Evolutionary conservation across 2,113 vertebrate species (phyloP).

Genomic region (Camelus dromedarius): DNA sequence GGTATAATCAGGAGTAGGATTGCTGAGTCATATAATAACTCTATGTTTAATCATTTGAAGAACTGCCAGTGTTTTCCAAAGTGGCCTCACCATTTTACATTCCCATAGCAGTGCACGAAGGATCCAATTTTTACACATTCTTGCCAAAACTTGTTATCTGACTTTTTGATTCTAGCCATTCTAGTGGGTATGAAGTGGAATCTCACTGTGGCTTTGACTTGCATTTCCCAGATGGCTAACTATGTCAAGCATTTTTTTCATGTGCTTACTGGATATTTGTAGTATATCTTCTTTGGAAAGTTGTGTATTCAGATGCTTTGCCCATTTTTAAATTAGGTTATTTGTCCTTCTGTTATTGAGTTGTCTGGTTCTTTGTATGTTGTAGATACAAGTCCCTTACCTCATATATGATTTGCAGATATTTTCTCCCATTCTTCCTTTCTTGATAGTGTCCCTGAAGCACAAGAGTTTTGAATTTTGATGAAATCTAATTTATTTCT

Average conservation of each 20-base stretch:
- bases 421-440: neutral
- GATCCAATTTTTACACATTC: neutral
- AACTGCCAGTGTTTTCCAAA: neutral
- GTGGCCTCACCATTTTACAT: neutral
- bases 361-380: neutral
- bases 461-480: neutral
- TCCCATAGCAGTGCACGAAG: neutral
- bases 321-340: neutral
- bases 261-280: neutral
- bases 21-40: neutral
- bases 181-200: neutral
- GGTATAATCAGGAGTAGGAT: neutral
- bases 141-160: neutral
- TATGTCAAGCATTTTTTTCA: neutral
- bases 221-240: neutral
- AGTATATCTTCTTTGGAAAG: neutral
- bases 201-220: constrained; percentile 15
- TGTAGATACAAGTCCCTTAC: neutral
- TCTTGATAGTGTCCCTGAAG: neutral
- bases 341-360: neutral
- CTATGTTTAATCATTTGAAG: neutral
- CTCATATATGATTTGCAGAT: neutral
- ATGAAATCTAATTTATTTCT: neutral
- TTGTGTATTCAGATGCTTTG: neutral
- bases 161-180: neutral